Evolutionary conservation across 2,888 invertebrate species (phyloP).

Genomic region (Synanthedon tipuliformis): DNA sequence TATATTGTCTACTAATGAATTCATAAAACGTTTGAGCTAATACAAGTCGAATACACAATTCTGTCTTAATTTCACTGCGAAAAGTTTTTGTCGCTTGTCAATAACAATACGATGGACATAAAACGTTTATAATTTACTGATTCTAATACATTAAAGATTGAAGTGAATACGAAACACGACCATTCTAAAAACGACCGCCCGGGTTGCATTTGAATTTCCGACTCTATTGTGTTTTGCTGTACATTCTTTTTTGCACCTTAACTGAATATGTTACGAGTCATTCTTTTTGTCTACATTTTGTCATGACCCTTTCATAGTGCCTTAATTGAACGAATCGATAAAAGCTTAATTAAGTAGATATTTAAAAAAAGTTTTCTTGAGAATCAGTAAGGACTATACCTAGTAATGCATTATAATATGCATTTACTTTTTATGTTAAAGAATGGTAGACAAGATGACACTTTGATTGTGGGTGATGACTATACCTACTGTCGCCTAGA

Average conservation of each 20-base stretch:
- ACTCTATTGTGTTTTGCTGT: slow-evolving; percentile 62
- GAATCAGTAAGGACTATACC: too few species aligned
- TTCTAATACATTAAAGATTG: slow-evolving; percentile 69
- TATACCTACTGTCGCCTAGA: too few species aligned
- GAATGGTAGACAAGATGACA: too few species aligned
- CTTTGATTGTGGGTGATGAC: too few species aligned
- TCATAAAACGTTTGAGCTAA: not conserved
- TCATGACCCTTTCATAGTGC: too few species aligned
- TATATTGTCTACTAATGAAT: too few species aligned
- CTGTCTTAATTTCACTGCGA: not conserved
- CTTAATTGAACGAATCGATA: not conserved
- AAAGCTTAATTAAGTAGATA: not conserved
- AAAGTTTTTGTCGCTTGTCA: slow-evolving; percentile 31
- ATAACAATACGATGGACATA: slow-evolving; percentile 45
- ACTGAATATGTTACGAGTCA: slow-evolving; percentile 33
- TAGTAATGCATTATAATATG: too few species aligned
- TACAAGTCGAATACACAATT: not conserved
- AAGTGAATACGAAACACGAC: slow-evolving; percentile 39
- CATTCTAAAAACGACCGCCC: slow-evolving; percentile 64
- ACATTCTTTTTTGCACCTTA: slow-evolving; percentile 66
- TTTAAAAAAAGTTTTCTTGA: not conserved
- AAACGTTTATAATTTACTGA: slow-evolving; percentile 61
- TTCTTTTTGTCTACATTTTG: too few species aligned
- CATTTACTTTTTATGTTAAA: too few species aligned
- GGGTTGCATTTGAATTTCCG: slow-evolving; percentile 55